Evolutionary conservation across 2,797 vertebrate genomes (phyloP).

Genomic region (Apodemus agrarius): DNA sequence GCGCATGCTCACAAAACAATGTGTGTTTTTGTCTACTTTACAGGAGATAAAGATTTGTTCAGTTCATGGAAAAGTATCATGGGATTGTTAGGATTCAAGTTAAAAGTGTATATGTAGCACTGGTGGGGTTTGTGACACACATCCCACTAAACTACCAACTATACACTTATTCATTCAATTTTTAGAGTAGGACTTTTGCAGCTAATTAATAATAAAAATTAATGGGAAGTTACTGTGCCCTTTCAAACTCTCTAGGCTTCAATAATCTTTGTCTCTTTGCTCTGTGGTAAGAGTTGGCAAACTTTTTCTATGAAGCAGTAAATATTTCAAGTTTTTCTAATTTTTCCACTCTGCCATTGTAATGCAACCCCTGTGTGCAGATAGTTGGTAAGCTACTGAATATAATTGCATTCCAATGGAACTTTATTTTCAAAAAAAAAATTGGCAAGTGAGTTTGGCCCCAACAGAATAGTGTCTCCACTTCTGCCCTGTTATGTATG

Average conservation of each 20-base stretch:
- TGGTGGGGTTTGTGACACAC: not conserved
- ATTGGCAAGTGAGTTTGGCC: not conserved
- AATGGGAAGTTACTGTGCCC: not conserved
- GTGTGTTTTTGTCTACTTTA: not conserved
- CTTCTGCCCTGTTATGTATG: not conserved
- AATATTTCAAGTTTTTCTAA: constrained; percentile 43
- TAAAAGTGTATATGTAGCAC: not conserved
- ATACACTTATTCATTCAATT: constrained; percentile 3
- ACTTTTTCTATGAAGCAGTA: constrained; percentile 9
- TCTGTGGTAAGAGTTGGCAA: not conserved
- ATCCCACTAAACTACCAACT: not conserved
- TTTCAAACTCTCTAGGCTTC: not conserved
- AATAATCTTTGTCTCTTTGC: not conserved
- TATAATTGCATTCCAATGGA: not conserved
- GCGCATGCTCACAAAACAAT: not conserved
- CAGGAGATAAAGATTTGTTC: not conserved
- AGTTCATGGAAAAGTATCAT: not conserved
- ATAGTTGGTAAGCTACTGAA: not conserved
- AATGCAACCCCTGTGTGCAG: not conserved
- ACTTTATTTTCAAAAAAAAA: constrained; percentile 54
- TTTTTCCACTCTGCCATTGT: not conserved
- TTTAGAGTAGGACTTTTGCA: constrained; percentile 23
- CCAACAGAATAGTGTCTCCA: not conserved
- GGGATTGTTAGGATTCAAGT: constrained; percentile 40
- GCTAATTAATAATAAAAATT: constrained; percentile 29